phyloP scores from a whole-genome alignment of 2,797 vertebrate genomes.

The Spea hammondii region DNA sequence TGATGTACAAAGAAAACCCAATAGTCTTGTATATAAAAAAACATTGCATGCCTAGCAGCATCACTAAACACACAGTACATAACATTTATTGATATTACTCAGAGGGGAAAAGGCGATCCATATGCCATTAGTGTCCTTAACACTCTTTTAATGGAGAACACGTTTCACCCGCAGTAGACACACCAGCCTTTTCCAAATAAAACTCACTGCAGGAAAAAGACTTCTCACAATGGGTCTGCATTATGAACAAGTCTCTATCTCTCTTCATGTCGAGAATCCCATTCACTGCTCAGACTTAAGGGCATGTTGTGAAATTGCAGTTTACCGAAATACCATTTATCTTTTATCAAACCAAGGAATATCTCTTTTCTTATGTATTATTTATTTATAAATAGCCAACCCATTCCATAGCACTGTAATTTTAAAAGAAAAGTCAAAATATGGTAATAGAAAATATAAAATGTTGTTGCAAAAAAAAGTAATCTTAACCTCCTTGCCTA shows the following conservation, averaged over 20 bases:
- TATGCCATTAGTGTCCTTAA: not conserved
- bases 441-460: too few species aligned
- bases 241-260: not conserved
- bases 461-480: too few species aligned
- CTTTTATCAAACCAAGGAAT: too few species aligned
- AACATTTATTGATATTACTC: conserved; percentile 30
- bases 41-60: conserved; percentile 58
- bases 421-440: too few species aligned
- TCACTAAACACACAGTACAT: not conserved
- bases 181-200: not conserved
- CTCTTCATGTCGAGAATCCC: too few species aligned
- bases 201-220: not conserved
- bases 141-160: conserved; percentile 8
- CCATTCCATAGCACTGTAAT: too few species aligned
- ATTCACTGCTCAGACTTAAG: too few species aligned
- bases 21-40: conserved; percentile 55
- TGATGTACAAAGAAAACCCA: not conserved
- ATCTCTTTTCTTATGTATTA: too few species aligned
- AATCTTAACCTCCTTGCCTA: too few species aligned
- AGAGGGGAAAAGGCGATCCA: conserved; percentile 51
- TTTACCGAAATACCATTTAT: too few species aligned
- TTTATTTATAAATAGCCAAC: too few species aligned
- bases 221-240: not conserved
- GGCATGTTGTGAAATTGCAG: too few species aligned
- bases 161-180: not conserved